Evolutionary conservation across 2,888 invertebrate species (phyloP), one percentile per base, ranked within the genome.

Genomic region (Leptinotarsa juncta): DNA sequence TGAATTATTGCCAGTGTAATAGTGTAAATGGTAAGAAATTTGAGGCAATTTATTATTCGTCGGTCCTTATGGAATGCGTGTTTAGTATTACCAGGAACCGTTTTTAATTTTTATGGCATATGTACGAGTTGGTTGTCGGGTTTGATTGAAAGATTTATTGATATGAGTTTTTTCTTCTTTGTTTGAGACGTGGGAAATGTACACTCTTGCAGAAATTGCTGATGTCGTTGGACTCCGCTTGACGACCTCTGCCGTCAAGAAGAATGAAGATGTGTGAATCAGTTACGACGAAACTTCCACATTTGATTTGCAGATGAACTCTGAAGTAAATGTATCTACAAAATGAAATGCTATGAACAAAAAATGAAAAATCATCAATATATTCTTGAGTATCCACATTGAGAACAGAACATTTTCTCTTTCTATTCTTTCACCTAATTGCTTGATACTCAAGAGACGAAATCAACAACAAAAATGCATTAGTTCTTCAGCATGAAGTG

Each of bases 1-100:
- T 81, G 78, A 81, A 81, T 79, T 80, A 80, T 81, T 70, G 67
- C 77, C 72, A 68, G 65, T 70, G 75, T 76, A 68, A 76, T 75
- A 72, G 78, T 77, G 79, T 80, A 73, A 78, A 80, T 80, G 78
- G 77, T 78, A 68, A 70, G 74, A 77, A 73, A 74, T 75, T 74
- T 70, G 20, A 65, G 70, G 20, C 68, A 23, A 67, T 62, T 20
- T 51, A 67, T 72, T 57, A 70, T 62, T 78, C 67, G 70, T 67
- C 57, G 67, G 68, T 57, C 65, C 48, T 48, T 18, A 42, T 53
- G 69, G 66, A 69, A 69, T 69, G 66, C 67, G 50, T 65, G 62
- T 67, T 67, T 60, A 26, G 67, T 50, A 50, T 50, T 70, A 70
- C 67, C 50, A 23, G 67, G 73, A 74, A 74, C 53, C 50, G 53